Base-by-base conservation (phyloP, 1,140 invertebrate species). In the Maconellicoccus hirsutus region DNA sequence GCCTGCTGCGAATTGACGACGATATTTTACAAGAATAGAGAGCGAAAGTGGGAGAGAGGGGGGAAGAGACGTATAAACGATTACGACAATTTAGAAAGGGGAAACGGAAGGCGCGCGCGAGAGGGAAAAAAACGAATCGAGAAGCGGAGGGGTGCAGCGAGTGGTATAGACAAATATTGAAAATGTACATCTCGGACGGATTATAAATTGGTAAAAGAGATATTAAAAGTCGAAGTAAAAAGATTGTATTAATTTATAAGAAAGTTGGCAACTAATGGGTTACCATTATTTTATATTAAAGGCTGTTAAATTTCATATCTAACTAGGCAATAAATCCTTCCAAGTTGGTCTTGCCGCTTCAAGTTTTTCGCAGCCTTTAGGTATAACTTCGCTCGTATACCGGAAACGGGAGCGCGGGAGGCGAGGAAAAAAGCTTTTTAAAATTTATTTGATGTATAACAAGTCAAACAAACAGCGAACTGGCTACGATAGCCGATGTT, bases 361-460 rank as follows among this genome's bases (percentile, higher is more conserved):
- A 66, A 23, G 22, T 25, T 66, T 59, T 66, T 66, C 61, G 10
- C 25, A 22, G 25, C 10, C 19, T 66, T 14, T 14, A 26, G 10
- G 21, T 66, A 23, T 66, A 26, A 66, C 2, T 26, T 23, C 25
- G 7, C 21, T 12, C 52, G 3, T 16, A 6, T 4, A 16, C 21
- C 21, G 52, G 52, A 22, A 59, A 19, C 52, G 16, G 52, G 16
- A n/a, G n/a, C n/a, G n/a, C n/a, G n/a, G n/a, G n/a, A n/a, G n/a
- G 59, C 19, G 7, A 19, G 19, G 4, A 19, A 25, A 66, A 66
- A 66, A 66, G 61, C 61, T 66, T 66, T 66, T 66, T 66, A 66
- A 66, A 66, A 66, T 66, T 66, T 66, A 66, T 66, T 66, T 23
- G 25, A 66, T 26, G 61, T 66, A 66, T 26, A 66, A 66, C 61